phyloP scores from a whole-genome alignment of 2,113 vertebrate species.

The Mus spicilegus region DNA sequence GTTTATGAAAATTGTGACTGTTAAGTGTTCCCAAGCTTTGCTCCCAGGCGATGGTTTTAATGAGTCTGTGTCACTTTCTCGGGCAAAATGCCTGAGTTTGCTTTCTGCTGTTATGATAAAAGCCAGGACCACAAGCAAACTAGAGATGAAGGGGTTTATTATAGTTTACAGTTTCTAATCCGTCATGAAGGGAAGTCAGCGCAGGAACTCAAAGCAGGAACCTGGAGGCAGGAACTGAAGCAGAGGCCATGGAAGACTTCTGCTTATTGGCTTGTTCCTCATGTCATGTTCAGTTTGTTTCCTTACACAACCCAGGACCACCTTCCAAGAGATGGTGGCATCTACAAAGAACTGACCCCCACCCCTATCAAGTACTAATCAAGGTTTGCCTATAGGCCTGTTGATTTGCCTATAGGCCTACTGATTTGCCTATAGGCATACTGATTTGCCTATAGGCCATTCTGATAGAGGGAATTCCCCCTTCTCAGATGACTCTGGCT shows the following conservation, averaged over 20 bases:
- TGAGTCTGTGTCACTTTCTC: neutral
- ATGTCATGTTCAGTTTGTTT: neutral
- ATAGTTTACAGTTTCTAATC: neutral
- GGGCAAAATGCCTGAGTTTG: neutral
- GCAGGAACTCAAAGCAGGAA: neutral
- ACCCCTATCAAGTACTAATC: neutral
- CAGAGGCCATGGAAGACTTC: neutral
- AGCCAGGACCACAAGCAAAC: neutral
- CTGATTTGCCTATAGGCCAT: neutral
- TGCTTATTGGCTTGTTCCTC: neutral
- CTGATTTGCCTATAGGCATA: neutral
- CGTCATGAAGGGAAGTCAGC: neutral
- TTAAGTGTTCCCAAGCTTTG: neutral
- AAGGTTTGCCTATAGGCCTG: neutral
- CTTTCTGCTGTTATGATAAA: neutral
- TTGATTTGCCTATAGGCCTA: neutral
- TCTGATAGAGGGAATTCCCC: neutral
- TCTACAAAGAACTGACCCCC: neutral
- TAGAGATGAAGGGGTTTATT: neutral
- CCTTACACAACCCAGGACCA: neutral
- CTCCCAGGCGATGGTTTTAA: neutral
- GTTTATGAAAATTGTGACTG: neutral
- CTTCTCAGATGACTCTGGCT: neutral
- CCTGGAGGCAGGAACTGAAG: neutral
- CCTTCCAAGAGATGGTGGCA: neutral